Conservation (phyloP, 2,888 invertebrate species). For the Torymus auratus region DNA sequence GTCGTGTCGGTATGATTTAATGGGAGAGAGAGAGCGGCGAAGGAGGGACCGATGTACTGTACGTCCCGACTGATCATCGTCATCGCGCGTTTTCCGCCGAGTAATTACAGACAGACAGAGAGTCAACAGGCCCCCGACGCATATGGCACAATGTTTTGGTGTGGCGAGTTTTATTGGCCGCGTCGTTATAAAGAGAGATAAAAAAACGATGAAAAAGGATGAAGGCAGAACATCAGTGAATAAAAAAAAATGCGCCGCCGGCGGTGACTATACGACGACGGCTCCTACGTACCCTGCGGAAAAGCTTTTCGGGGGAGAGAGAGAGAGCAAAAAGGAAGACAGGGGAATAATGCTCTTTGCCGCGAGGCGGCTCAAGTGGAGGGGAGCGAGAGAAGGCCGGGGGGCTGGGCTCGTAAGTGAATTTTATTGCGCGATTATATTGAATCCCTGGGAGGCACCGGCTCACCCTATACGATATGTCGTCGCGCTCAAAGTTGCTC, state of each 20-base stretch:
- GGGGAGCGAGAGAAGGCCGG: constrained; percentile 2
- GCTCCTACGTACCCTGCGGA: too few relatives aligned
- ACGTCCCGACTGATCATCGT: too few relatives aligned
- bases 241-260: too few relatives aligned
- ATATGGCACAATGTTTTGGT: too few relatives aligned
- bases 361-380: constrained; percentile 26
- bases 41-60: too few relatives aligned
- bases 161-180: not conserved
- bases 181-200: not conserved
- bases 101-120: not conserved
- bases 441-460: constrained; percentile 51
- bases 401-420: constrained; percentile 25
- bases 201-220: too few relatives aligned
- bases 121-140: too few relatives aligned
- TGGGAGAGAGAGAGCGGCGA: too few relatives aligned
- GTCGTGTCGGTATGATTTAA: too few relatives aligned
- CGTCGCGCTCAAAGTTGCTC: too few relatives aligned
- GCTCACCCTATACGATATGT: not conserved
- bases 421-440: constrained; percentile 57
- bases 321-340: not conserved
- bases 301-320: not conserved
- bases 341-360: constrained; percentile 16
- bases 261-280: too few relatives aligned
- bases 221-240: too few relatives aligned
- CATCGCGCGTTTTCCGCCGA: not conserved